Conservation (phyloP, 2,888 invertebrate genomes). For the Mallateleia sp. region DNA sequence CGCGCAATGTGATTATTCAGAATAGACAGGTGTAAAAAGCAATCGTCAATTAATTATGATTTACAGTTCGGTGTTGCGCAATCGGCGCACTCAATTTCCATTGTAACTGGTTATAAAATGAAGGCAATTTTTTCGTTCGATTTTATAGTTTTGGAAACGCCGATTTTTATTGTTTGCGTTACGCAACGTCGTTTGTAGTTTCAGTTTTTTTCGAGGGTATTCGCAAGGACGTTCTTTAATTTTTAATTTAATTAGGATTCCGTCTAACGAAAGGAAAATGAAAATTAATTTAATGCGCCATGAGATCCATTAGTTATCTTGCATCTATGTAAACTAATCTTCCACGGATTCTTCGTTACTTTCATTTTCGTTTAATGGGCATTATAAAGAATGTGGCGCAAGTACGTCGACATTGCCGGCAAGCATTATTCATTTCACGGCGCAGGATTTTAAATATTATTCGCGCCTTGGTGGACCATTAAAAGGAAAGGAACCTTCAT, state of each 20-base stretch:
- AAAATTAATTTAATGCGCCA: not conserved
- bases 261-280: not conserved
- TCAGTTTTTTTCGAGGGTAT: not conserved
- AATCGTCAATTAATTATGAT: slow-evolving; percentile 42
- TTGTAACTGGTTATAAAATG: slow-evolving; percentile 1
- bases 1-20: not conserved
- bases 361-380: slow-evolving; percentile 54
- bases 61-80: slow-evolving; percentile 19
- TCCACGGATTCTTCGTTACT: slow-evolving; percentile 23
- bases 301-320: not conserved
- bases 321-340: slow-evolving; percentile 7
- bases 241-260: no score
- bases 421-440: slow-evolving; percentile 16
- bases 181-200: not conserved
- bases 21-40: slow-evolving; percentile 16
- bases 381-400: slow-evolving; percentile 24
- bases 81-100: slow-evolving; percentile 12
- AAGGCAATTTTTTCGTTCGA: not conserved
- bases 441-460: slow-evolving; percentile 2
- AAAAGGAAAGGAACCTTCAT: slow-evolving; percentile 19
- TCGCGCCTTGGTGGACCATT: slow-evolving; percentile 7
- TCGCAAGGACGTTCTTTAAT: not conserved
- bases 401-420: not conserved
- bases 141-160: no score
- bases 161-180: not conserved